Base-by-base conservation (phyloP, 2,888 invertebrate genomes). In the Acronicta leporina region DNA sequence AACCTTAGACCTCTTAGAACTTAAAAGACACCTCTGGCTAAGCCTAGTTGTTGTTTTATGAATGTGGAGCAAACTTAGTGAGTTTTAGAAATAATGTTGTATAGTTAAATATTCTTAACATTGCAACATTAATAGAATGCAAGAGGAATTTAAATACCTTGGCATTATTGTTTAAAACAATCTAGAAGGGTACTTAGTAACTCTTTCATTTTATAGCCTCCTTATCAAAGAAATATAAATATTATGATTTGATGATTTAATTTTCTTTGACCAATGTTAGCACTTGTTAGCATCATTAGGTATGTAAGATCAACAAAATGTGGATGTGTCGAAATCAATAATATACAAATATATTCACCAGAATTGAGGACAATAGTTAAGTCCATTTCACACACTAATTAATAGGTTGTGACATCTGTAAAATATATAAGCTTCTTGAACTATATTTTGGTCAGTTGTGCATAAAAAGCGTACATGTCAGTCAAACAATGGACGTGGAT, bases 381-480 rank as follows among this genome's bases (percentile, higher is more conserved):
- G 35, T 13, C 14, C 46, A 63, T 48, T 44, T 9, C 1, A 8
- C 46, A 58, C 4, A 20, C 55, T 56, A 69, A 69, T 53, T 30
- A 48, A 47, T 46, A 65, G 70, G 72, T 61, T 74, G 64, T 74
- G 65, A 53, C 73, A 44, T 68, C 48, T 53, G 44, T 44, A 53
- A 69, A 56, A 57, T 63, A 64, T 55, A 69, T 55, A 9, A 63
- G 57, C 57, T 41, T 55, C 55, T 61, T 43, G 60, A 68, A 58
- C 56, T 44, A 55, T 49, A 69, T 61, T 73, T 72, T 74, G 75
- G 75, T 74, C 44, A 11, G 25, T 75, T 73, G 79, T 76, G 77
- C 77, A 71, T 62, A 68, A 78, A 74, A 77, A 79, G 77, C 75
- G 57, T 77, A 77, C 67, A 59, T 62, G 65, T 83, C 83, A 82